Percentiles rank a stretch among this genome's conserved stretches.
Conservation (phyloP, 1,140 invertebrate genomes). For the Zaprionus ornatus region DNA sequence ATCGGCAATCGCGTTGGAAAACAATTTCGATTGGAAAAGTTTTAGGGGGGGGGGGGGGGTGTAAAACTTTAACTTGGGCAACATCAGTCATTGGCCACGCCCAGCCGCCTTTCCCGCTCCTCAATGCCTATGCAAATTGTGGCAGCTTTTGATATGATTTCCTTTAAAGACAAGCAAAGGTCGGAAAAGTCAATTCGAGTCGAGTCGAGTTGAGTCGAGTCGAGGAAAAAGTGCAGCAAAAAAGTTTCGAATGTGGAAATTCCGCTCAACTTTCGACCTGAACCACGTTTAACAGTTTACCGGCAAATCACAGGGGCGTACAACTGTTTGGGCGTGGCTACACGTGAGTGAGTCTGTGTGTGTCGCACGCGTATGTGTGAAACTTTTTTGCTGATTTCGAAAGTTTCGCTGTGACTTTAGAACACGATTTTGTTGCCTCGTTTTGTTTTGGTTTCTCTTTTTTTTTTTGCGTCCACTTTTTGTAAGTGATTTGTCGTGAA, state of each 20-base stretch:
- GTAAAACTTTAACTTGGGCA: conserved; percentile 41
- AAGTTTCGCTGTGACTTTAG: conserved; percentile 62
- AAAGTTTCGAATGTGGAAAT: conserved; percentile 66
- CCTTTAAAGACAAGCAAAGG: conserved; percentile 53
- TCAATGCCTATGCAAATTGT: conserved; percentile 53
- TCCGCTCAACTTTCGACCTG: conserved; percentile 63
- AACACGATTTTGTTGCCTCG: conserved; percentile 49
- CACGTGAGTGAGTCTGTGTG: conserved; percentile 24
- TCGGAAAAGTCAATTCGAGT: background rate
- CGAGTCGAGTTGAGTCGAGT: background rate
- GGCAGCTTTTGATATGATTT: conserved; percentile 52
- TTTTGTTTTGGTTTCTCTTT: background rate
- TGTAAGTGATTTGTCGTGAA: conserved; percentile 78
- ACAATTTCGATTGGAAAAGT: conserved; percentile 73
- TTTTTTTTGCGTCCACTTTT: conserved; percentile 45
- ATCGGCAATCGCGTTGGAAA: conserved; percentile 59
- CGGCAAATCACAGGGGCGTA: conserved; percentile 69
- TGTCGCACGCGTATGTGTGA: conserved; percentile 4
- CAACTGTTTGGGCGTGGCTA: conserved; percentile 47
- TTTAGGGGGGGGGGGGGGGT: conserved; percentile 44
- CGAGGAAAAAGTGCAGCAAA: conserved; percentile 6
- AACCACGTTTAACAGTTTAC: conserved; percentile 75
- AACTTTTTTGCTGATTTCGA: conserved; percentile 57
- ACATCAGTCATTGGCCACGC: conserved; percentile 51
- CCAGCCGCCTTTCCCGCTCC: background rate